A percentile compares a stretch with the other conserved stretches of the same genome.
These are phyloP conservation scores for Heliocidaris erythrogramma DNA, from an alignment of 35 echinoderm and acorn worm genomes.

Conservation along the genomic window DNA sequence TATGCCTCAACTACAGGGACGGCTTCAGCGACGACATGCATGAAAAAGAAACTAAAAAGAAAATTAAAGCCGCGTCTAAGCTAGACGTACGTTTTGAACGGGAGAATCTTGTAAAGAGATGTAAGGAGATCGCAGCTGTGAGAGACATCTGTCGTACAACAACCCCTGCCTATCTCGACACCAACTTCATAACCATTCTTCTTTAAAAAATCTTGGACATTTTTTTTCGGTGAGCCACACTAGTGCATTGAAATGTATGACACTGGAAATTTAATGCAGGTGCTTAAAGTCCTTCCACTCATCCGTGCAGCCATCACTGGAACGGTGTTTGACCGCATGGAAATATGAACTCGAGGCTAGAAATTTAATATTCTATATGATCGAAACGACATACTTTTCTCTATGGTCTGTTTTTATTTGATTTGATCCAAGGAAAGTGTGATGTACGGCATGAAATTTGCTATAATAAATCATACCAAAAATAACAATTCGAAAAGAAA, in stretches of 20 bases:
- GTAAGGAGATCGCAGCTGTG: background rate
- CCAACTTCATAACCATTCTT: background rate
- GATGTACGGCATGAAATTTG: too few relatives aligned
- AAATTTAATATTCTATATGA: too few relatives aligned
- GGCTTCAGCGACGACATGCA: too few relatives aligned
- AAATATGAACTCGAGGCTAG: background rate
- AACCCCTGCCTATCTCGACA: background rate
- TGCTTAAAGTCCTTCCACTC: background rate
- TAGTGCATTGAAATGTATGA: slow-evolving; percentile 5
- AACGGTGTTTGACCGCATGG: slow-evolving; percentile 5
- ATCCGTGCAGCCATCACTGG: background rate
- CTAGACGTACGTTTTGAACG: too few relatives aligned
- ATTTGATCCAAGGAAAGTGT: too few relatives aligned
- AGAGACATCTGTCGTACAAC: background rate
- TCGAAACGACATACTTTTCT: too few relatives aligned
- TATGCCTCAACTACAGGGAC: too few relatives aligned
- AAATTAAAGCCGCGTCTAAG: too few relatives aligned
- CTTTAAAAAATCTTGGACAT: background rate
- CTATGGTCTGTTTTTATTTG: too few relatives aligned
- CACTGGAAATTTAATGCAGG: background rate
- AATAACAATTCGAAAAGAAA: too few relatives aligned
- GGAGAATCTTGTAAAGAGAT: background rate
- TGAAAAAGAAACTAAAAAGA: too few relatives aligned
- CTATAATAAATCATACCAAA: too few relatives aligned
- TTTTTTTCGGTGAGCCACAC: background rate